Evolutionary conservation across 2,113 vertebrate species (phyloP).

Genomic region (Phoxinus phoxinus): DNA sequence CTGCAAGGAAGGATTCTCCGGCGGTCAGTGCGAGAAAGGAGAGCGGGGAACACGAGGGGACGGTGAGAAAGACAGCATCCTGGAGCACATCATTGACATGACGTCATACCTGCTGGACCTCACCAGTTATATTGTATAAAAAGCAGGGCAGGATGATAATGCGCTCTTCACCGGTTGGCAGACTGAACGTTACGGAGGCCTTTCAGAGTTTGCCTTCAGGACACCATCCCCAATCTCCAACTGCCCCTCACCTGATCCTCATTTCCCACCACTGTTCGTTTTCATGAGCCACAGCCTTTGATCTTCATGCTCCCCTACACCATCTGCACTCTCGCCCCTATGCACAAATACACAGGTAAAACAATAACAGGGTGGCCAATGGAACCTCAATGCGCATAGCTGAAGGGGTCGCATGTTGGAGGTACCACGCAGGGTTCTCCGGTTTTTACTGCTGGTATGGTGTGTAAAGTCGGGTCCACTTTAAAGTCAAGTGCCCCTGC

Average conservation of each 20-base stretch:
- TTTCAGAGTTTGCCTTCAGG: slow-evolving; percentile 47
- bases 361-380: slow-evolving; percentile 22
- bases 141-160: slow-evolving; percentile 56
- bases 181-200: slow-evolving; percentile 34
- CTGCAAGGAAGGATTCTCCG: slow-evolving; percentile 87
- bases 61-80: slow-evolving; percentile 93
- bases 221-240: slow-evolving; percentile 44
- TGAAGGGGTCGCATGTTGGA: slow-evolving; percentile 18
- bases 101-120: slow-evolving; percentile 97
- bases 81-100: slow-evolving; percentile 98
- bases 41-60: slow-evolving; percentile 88
- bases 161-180: slow-evolving; percentile 54
- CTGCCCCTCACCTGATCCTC: slow-evolving; percentile 39
- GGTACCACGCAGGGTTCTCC: slow-evolving; percentile 13
- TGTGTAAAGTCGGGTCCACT: slow-evolving; percentile 18
- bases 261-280: slow-evolving; percentile 35
- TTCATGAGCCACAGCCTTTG: slow-evolving; percentile 44
- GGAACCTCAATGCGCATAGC: neutral
- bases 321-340: neutral
- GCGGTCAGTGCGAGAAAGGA: slow-evolving; percentile 80
- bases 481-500: slow-evolving; percentile 32
- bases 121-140: slow-evolving; percentile 97
- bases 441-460: slow-evolving; percentile 27
- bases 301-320: slow-evolving; percentile 25
- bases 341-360: slow-evolving; percentile 23